These are phyloP conservation scores for Melanotus villosus DNA, from an alignment of 2,888 invertebrate species.

Conservation along the genomic window DNA sequence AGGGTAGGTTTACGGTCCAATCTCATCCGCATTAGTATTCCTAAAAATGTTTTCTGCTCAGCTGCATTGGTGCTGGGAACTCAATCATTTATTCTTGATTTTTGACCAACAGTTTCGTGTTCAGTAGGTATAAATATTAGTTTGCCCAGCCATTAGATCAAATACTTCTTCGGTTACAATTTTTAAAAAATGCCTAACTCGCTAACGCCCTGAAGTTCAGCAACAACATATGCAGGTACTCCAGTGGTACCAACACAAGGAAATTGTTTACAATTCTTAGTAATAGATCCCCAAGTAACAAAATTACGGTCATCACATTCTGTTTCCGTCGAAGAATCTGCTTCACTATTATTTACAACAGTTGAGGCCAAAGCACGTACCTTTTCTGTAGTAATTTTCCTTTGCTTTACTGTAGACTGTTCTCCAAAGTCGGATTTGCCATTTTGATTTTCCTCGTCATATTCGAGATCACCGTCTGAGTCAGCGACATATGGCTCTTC, in stretches of 20 bases:
- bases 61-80: background rate
- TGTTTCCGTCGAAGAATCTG: background rate
- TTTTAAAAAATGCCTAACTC: conserved; percentile 50
- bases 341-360: background rate
- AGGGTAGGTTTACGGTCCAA: background rate
- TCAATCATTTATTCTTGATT: conserved; percentile 1
- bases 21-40: conserved; percentile 5
- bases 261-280: too few species aligned
- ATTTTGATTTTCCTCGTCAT: background rate
- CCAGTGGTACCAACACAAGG: too few species aligned
- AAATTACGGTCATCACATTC: background rate
- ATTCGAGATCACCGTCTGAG: background rate
- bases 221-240: background rate
- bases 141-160: conserved; percentile 31
- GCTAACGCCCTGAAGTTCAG: background rate
- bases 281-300: background rate
- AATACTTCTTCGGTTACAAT: conserved; percentile 48
- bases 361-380: background rate
- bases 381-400: background rate
- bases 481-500: background rate
- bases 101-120: background rate
- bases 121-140: conserved; percentile 1
- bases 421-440: background rate
- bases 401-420: background rate
- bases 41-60: background rate